These are phyloP conservation scores for Cygnus buccinator DNA, from an alignment of 2,113 vertebrate genomes.

Conservation along the genomic window DNA sequence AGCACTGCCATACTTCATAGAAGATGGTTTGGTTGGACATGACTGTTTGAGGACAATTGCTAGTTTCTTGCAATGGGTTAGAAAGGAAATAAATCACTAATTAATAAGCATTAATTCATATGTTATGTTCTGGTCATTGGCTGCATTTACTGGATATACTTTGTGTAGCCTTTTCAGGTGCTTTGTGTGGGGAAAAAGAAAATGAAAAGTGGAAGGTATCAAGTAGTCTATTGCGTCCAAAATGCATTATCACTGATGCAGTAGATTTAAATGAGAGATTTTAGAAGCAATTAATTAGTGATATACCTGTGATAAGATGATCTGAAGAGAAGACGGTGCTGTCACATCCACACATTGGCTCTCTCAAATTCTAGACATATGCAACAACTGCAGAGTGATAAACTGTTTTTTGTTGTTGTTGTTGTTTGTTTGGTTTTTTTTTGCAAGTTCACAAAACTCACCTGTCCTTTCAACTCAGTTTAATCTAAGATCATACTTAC, in stretches of 20 bases:
- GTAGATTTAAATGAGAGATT: not conserved
- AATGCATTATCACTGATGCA: not conserved
- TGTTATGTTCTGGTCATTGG: not conserved
- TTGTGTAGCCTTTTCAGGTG: not conserved
- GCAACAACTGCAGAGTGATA: not conserved
- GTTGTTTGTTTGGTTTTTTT: not conserved
- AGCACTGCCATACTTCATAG: not conserved
- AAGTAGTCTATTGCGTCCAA: not conserved
- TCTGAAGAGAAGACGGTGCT: not conserved
- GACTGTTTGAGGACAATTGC: not conserved
- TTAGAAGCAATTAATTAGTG: not conserved
- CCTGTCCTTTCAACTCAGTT: not conserved
- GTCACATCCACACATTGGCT: fast-evolving
- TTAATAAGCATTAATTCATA: not conserved
- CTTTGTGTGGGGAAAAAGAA: not conserved
- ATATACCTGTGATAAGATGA: not conserved
- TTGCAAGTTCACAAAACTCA: not conserved
- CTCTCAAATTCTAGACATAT: not conserved
- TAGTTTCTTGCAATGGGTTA: not conserved
- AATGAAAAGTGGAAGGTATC: not conserved
- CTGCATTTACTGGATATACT: not conserved
- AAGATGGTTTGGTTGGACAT: not conserved
- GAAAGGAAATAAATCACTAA: not conserved
- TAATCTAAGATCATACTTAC: not conserved
- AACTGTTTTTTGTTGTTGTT: not conserved